Evolutionary conservation across 2,113 vertebrate species (phyloP).

Genomic region (Motacilla tschutschensis): DNA sequence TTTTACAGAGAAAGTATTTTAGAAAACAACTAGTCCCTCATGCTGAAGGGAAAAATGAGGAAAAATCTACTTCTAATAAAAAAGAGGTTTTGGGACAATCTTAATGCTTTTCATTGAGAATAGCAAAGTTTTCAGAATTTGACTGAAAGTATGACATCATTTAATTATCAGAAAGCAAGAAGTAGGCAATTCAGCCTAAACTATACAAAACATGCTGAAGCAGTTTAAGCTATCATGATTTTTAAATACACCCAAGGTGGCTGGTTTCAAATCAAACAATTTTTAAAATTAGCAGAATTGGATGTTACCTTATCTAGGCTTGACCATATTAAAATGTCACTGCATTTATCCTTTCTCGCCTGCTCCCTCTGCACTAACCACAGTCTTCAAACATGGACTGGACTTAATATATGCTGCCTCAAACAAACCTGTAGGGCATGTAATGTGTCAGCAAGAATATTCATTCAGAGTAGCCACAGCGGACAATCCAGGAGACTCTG

Average conservation of each 20-base stretch:
- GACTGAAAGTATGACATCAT: background rate
- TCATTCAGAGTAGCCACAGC: background rate
- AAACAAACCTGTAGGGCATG: background rate
- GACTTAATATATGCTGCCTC: background rate
- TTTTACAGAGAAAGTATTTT: background rate
- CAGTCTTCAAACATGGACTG: background rate
- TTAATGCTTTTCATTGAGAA: background rate
- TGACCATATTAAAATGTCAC: background rate
- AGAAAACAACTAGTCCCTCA: background rate
- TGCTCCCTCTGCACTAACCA: background rate
- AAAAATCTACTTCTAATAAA: background rate
- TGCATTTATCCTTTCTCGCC: background rate
- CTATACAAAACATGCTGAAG: background rate
- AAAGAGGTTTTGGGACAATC: background rate
- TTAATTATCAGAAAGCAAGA: background rate
- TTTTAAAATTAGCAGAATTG: background rate
- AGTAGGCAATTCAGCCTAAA: background rate
- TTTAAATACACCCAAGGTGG: background rate
- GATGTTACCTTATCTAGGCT: background rate
- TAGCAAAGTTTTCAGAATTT: background rate
- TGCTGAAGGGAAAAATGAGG: background rate
- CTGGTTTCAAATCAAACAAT: background rate
- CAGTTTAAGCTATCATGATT: background rate
- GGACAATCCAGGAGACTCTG: background rate
- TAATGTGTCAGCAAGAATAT: background rate